Percentiles rank a stretch among this genome's conserved stretches.
Conservation (phyloP, 92 coral and sea anemone genomes). For the Paragorgia papillata region DNA sequence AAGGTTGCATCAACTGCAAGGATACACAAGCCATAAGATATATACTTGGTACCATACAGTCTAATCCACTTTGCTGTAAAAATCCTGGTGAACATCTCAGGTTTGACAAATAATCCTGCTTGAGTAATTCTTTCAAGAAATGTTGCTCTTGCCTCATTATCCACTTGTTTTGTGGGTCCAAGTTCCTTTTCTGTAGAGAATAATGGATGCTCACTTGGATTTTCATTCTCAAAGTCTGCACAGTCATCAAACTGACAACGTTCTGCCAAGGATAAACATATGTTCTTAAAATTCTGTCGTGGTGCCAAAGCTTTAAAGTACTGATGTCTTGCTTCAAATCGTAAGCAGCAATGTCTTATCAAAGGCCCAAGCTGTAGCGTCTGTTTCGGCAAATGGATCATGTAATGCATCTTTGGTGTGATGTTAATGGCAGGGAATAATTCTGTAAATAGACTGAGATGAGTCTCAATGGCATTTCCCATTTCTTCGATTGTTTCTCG, state of each 20-base stretch:
- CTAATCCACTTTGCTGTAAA: slow-evolving; percentile 42
- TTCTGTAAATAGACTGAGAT: background rate
- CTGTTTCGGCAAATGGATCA: slow-evolving; percentile 67
- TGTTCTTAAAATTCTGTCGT: slow-evolving; percentile 63
- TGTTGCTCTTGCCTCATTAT: slow-evolving; percentile 1
- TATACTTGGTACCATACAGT: slow-evolving; percentile 62
- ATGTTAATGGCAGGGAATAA: slow-evolving; percentile 21
- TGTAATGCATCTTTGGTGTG: slow-evolving; percentile 70
- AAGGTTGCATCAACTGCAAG: slow-evolving; percentile 39
- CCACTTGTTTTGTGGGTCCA: slow-evolving; percentile 30
- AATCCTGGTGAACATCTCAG: background rate
- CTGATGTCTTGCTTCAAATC: slow-evolving; percentile 69
- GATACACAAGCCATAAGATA: slow-evolving; percentile 55
- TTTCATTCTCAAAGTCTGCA: slow-evolving; percentile 31
- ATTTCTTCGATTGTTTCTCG: slow-evolving; percentile 1
- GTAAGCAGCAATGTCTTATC: slow-evolving; percentile 66
- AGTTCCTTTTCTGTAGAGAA: slow-evolving; percentile 26
- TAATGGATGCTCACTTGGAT: slow-evolving; percentile 14
- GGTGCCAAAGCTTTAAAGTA: slow-evolving; percentile 64
- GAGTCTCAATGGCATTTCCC: background rate
- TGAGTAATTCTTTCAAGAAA: background rate
- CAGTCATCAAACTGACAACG: slow-evolving; percentile 58
- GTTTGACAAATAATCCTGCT: background rate
- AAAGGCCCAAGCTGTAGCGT: slow-evolving; percentile 69
- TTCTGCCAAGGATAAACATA: slow-evolving; percentile 64